These are phyloP conservation scores for Suricata suricatta DNA, from an alignment of 2,113 vertebrate genomes.

Conservation along the genomic window DNA sequence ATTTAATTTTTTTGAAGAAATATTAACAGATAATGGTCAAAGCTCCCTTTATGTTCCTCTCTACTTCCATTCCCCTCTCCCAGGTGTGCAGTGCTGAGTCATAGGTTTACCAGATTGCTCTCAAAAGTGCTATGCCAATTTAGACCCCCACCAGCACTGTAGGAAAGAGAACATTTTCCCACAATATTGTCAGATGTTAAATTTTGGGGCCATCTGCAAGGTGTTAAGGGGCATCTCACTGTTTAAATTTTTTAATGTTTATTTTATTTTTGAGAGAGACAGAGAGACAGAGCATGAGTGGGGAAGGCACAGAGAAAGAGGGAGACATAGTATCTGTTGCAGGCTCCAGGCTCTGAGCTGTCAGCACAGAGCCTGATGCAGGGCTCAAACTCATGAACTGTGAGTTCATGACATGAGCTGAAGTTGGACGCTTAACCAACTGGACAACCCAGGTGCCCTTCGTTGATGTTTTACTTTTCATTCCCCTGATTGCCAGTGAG, in stretches of 20 bases:
- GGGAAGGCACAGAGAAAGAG: no score
- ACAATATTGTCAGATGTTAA: not conserved
- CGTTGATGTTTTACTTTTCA: not conserved
- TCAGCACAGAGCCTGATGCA: no score
- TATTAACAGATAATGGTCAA: not conserved
- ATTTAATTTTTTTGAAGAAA: not conserved
- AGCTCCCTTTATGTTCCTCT: not conserved
- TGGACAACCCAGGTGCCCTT: no score
- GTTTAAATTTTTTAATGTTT: not conserved
- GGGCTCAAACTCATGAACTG: no score
- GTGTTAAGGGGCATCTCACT: conserved; percentile 7
- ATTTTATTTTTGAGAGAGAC: no score
- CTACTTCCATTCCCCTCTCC: not conserved
- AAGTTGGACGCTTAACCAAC: no score
- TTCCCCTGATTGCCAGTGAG: not conserved
- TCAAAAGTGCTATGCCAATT: not conserved
- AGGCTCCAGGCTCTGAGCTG: no score
- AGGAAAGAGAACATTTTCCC: not conserved
- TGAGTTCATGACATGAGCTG: no score
- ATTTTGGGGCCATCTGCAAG: not conserved
- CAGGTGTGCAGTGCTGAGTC: not conserved
- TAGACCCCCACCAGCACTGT: not conserved
- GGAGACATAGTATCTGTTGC: no score
- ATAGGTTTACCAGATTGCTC: not conserved
- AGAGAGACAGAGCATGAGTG: no score